These are phyloP conservation scores for Drosophila subsilvestris DNA, from an alignment of 2,888 invertebrate genomes.

Conservation along the genomic window DNA sequence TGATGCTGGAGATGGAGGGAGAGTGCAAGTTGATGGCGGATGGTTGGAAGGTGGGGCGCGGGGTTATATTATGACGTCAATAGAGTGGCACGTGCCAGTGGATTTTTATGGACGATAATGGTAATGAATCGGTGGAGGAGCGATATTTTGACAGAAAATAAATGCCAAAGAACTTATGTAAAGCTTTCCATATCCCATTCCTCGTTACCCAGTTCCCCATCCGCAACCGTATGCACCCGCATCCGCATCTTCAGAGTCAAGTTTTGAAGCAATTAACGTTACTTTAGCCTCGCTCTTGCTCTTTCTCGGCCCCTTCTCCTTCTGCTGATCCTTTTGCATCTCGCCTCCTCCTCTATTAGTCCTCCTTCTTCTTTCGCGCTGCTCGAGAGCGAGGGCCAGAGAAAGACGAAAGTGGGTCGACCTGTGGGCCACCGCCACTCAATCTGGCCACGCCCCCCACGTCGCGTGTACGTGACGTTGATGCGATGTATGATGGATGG, in stretches of 20 bases:
- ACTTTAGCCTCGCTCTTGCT: conserved; percentile 49
- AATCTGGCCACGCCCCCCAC: conserved; percentile 43
- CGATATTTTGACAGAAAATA: conserved; percentile 2
- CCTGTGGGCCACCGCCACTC: conserved; percentile 40
- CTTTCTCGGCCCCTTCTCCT: conserved; percentile 1
- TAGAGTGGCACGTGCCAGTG: conserved; percentile 41
- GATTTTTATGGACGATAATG: conserved; percentile 9
- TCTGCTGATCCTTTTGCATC: background rate
- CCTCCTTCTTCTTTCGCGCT: background rate
- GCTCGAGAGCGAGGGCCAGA: conserved; percentile 7
- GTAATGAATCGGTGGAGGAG: conserved; percentile 6
- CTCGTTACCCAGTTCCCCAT: background rate
- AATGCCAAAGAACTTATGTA: background rate
- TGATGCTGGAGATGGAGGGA: conserved; percentile 3
- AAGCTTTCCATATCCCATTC: conserved; percentile 16
- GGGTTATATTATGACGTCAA: conserved; percentile 53
- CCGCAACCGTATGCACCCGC: conserved; percentile 27
- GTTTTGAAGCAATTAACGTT: conserved; percentile 75
- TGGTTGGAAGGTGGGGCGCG: conserved; percentile 14
- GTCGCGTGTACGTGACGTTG: conserved; percentile 44
- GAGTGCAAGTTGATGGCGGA: background rate
- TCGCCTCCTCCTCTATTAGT: background rate
- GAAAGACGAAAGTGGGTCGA: conserved; percentile 48
- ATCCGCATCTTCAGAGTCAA: conserved; percentile 52
- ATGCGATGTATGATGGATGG: conserved; percentile 28